Conservation (phyloP, 1,140 invertebrate genomes). For the Drosophila santomea region DNA sequence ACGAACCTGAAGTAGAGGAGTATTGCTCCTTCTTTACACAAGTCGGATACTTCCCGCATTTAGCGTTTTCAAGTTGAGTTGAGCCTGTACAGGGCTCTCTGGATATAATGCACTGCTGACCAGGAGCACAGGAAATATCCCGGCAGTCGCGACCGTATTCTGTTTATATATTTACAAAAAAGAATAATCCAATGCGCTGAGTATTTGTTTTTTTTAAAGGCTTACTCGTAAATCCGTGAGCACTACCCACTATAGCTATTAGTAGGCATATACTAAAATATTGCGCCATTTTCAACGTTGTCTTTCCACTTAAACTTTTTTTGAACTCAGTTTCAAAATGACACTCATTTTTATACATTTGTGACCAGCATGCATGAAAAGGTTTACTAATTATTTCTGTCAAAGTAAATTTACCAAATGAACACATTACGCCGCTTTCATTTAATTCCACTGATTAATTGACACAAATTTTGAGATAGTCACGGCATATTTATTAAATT, state of each 20-base stretch:
- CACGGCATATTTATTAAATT: slow-evolving; percentile 10
- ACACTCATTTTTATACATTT: slow-evolving; percentile 20
- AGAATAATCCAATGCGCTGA: neutral
- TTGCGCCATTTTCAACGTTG: neutral
- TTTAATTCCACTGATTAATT: slow-evolving; percentile 17
- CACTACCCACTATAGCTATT: slow-evolving; percentile 1
- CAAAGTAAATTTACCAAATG: slow-evolving; percentile 30
- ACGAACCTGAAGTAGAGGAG: neutral
- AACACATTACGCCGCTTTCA: slow-evolving; percentile 30
- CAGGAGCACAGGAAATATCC: slow-evolving; percentile 15
- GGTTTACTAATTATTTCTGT: slow-evolving; percentile 13
- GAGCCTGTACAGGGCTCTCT: slow-evolving; percentile 3
- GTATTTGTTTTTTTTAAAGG: too few species aligned
- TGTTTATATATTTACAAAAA: neutral
- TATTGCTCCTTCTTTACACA: neutral
- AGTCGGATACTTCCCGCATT: slow-evolving; percentile 23
- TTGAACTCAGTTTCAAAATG: neutral
- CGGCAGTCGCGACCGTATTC: slow-evolving; percentile 19
- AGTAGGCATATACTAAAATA: too few species aligned
- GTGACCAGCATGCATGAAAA: slow-evolving; percentile 8
- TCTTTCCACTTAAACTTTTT: neutral
- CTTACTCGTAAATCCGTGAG: slow-evolving; percentile 6
- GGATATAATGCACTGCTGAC: slow-evolving; percentile 3
- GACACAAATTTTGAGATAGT: neutral
- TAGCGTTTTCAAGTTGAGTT: slow-evolving; percentile 2